These are phyloP conservation scores for Varecia variegata DNA, from an alignment of 2,797 vertebrate genomes.

Conservation along the genomic window DNA sequence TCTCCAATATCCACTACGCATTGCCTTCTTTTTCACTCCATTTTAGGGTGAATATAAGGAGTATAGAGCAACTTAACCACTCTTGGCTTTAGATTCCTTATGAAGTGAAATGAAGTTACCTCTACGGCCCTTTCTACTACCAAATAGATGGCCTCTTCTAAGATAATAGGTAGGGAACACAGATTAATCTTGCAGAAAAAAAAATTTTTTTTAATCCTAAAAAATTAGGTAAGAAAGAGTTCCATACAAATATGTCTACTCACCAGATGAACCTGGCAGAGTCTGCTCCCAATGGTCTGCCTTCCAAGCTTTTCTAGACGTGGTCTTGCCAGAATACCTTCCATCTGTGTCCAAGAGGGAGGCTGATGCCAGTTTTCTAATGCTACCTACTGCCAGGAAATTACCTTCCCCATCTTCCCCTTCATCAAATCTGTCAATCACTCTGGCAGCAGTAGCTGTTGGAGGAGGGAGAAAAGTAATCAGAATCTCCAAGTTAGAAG, in stretches of 20 bases:
- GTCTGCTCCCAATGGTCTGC: slow-evolving; percentile 86
- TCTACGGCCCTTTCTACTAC: background rate
- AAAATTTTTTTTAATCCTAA: background rate
- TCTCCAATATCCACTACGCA: background rate
- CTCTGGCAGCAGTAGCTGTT: slow-evolving; percentile 90
- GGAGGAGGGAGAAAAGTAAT: background rate
- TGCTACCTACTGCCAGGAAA: slow-evolving; percentile 78
- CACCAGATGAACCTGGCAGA: slow-evolving; percentile 82
- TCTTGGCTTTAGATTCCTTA: slow-evolving; percentile 35
- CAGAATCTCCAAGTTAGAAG: slow-evolving; percentile 39
- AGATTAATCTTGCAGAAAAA: background rate
- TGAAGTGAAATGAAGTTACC: slow-evolving; percentile 25
- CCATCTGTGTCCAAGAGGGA: slow-evolving; percentile 89
- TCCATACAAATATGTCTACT: slow-evolving; percentile 12
- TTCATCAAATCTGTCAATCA: slow-evolving; percentile 90
- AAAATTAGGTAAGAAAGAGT: background rate
- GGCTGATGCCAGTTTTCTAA: slow-evolving; percentile 85
- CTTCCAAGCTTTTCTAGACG: slow-evolving; percentile 88
- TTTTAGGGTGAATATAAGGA: background rate
- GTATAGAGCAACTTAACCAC: background rate
- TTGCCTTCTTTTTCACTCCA: background rate
- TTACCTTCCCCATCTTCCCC: slow-evolving; percentile 83
- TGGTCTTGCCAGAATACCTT: slow-evolving; percentile 91
- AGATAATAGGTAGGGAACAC: background rate
- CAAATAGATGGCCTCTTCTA: slow-evolving; percentile 28